phyloP scores from a whole-genome alignment of 2,888 invertebrate species.

The Acanthococcus lagerstroemiae region DNA sequence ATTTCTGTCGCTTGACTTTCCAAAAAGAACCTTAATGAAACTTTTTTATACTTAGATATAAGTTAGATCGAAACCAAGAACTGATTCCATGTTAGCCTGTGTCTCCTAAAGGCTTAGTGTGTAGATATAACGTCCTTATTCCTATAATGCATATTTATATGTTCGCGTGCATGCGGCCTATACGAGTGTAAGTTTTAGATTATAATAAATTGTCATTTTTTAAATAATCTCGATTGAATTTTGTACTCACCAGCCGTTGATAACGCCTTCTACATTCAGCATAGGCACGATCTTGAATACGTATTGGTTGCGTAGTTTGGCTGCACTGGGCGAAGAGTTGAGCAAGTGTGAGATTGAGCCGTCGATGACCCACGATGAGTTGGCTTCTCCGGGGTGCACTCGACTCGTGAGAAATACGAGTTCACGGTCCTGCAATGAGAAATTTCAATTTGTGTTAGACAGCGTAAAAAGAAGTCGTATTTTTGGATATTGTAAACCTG shows the following conservation, averaged over 20 bases:
- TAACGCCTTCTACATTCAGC: slow-evolving; percentile 80
- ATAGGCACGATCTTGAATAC: slow-evolving; percentile 81
- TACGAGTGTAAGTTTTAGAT: no score
- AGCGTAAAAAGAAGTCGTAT: no score
- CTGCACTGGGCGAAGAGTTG: slow-evolving; percentile 48
- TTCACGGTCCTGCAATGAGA: slow-evolving; percentile 52
- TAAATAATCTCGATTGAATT: no score
- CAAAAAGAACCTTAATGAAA: no score
- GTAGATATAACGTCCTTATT: slow-evolving; percentile 23
- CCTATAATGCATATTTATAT: no score
- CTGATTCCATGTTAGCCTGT: no score
- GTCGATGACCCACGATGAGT: slow-evolving; percentile 81
- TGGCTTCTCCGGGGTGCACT: slow-evolving; percentile 82
- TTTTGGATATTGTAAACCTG: no score
- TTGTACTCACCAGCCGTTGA: slow-evolving; percentile 66
- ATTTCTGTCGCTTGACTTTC: slow-evolving; percentile 28
- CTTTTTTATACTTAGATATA: no score
- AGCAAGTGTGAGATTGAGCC: slow-evolving; percentile 60
- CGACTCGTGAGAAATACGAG: slow-evolving; percentile 64
- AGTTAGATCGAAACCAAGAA: no score
- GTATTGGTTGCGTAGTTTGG: slow-evolving; percentile 55
- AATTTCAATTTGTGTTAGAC: no score
- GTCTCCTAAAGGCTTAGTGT: slow-evolving; percentile 11
- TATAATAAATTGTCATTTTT: no score
- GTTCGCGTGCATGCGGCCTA: no score